These are phyloP conservation scores for Pachliopta kotzebuea DNA, from an alignment of 2,888 invertebrate genomes.

Conservation along the genomic window DNA sequence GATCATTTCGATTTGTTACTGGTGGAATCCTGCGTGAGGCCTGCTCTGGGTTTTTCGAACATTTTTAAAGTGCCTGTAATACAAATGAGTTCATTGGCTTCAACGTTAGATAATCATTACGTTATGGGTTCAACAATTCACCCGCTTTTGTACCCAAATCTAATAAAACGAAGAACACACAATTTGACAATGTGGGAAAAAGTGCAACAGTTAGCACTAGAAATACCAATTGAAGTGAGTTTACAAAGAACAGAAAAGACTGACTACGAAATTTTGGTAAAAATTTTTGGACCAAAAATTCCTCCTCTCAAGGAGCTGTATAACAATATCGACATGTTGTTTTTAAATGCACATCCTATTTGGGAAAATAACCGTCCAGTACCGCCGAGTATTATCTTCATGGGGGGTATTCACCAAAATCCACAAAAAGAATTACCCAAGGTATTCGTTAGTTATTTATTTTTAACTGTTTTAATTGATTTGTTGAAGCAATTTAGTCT, in stretches of 20 bases:
- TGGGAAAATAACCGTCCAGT: conserved; percentile 53
- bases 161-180: conserved; percentile 34
- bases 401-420: conserved; percentile 58
- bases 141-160: conserved; percentile 43
- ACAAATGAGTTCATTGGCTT: conserved; percentile 36
- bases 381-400: conserved; percentile 52
- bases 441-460: conserved; percentile 37
- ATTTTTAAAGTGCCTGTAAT: conserved; percentile 37
- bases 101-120: conserved; percentile 18
- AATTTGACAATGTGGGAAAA: conserved; percentile 44
- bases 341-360: conserved; percentile 57
- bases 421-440: conserved; percentile 48
- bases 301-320: conserved; percentile 37
- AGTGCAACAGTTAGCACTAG: conserved; percentile 34
- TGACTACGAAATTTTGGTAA: conserved; percentile 24
- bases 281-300: conserved; percentile 28
- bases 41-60: conserved; percentile 33
- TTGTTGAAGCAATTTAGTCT: no score
- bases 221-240: conserved; percentile 4
- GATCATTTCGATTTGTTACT: conserved; percentile 36
- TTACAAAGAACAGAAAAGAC: background rate
- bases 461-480: no score
- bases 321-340: conserved; percentile 50
- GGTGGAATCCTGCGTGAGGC: conserved; percentile 34
- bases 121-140: conserved; percentile 35